Conservation (phyloP, 1,140 invertebrate species). For the Drosophila kepulauana region DNA sequence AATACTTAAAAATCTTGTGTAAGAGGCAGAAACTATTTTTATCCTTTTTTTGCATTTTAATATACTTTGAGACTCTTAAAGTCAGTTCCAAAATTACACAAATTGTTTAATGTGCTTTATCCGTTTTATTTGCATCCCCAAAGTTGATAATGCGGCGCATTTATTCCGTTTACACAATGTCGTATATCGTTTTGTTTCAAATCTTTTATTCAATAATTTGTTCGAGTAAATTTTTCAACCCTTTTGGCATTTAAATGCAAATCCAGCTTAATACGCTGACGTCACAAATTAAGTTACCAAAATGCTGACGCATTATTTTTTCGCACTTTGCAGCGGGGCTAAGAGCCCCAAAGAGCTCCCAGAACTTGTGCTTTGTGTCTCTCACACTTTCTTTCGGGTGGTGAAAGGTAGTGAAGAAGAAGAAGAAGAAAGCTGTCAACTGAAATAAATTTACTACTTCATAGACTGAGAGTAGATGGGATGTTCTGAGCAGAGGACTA, state of each 20-base stretch:
- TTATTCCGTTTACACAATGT: neutral
- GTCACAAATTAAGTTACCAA: conserved; percentile 54
- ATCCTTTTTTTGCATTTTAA: neutral
- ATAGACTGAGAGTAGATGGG: conserved; percentile 4
- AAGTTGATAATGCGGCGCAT: neutral
- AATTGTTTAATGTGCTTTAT: neutral
- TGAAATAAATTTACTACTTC: conserved; percentile 49
- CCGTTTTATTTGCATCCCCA: neutral
- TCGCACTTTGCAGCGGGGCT: conserved; percentile 46
- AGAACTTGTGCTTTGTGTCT: neutral
- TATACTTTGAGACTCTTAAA: neutral
- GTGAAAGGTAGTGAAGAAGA: neutral
- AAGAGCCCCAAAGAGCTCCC: conserved; percentile 15
- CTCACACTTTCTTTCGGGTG: neutral
- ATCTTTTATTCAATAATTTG: conserved; percentile 15
- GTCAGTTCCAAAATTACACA: neutral
- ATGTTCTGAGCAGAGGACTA: neutral
- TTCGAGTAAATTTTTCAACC: conserved; percentile 12
- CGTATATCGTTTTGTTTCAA: conserved; percentile 9
- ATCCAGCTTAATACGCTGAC: conserved; percentile 22
- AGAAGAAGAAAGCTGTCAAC: conserved; percentile 45
- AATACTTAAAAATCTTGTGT: too few species aligned
- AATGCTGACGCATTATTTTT: conserved; percentile 74
- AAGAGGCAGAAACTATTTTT: neutral
- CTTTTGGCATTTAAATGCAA: conserved; percentile 58